phyloP scores from a whole-genome alignment of 2,113 vertebrate species.

The Urocolius indicus region DNA sequence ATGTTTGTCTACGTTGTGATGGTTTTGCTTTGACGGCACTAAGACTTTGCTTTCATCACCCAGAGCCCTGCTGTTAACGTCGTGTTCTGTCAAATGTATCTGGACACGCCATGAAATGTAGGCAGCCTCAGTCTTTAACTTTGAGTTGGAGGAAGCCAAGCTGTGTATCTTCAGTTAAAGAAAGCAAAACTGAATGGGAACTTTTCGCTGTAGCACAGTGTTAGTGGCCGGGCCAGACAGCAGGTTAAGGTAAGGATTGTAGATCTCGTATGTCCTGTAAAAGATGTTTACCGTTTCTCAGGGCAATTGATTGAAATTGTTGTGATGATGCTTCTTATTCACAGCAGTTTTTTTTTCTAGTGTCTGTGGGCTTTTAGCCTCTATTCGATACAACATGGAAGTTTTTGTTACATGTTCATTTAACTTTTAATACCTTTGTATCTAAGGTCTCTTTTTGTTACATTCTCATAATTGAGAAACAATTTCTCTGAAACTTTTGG shows the following conservation, averaged over 20 bases:
- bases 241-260: background rate
- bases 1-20: rapidly evolving
- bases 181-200: background rate
- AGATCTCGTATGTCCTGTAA: rapidly evolving
- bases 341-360: background rate
- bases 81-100: background rate
- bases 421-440: background rate
- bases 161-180: background rate
- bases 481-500: background rate
- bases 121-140: background rate
- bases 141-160: background rate
- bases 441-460: background rate
- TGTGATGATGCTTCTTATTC: rapidly evolving
- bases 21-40: background rate
- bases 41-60: background rate
- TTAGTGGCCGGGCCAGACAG: background rate
- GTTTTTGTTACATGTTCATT: background rate
- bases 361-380: background rate
- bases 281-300: background rate
- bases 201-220: background rate
- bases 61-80: background rate
- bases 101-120: background rate
- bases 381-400: background rate
- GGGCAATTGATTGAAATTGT: background rate
- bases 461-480: rapidly evolving